Evolutionary conservation across 2,113 vertebrate species (phyloP).

Genomic region (Typhlomys cinereus): DNA sequence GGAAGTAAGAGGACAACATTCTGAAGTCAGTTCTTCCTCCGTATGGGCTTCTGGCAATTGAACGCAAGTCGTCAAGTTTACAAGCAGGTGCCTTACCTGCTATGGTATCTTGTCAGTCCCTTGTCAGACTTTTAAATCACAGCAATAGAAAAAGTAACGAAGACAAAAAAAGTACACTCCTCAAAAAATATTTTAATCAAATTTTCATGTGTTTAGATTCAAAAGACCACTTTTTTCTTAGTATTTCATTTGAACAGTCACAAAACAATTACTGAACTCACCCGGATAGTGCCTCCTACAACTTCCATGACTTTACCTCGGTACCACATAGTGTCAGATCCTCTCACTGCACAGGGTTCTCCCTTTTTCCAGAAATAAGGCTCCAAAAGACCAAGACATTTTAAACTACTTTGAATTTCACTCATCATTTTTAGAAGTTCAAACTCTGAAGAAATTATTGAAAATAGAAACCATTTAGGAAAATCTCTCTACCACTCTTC

Average conservation of each 20-base stretch:
- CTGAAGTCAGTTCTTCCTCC: too few relatives aligned
- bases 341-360: conserved; percentile 92
- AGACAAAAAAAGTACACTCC: neutral
- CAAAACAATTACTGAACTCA: conserved; percentile 65
- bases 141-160: too few relatives aligned
- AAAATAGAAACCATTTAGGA: conserved; percentile 61
- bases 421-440: conserved; percentile 85
- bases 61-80: too few relatives aligned
- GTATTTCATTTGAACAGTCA: neutral
- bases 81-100: too few relatives aligned
- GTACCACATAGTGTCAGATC: conserved; percentile 93
- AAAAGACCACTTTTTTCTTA: neutral
- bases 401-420: conserved; percentile 90
- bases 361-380: conserved; percentile 92
- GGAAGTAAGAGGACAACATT: too few relatives aligned
- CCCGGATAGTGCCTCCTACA: conserved; percentile 86
- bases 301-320: conserved; percentile 90
- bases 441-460: conserved; percentile 81
- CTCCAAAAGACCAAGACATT: conserved; percentile 88
- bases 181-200: conserved; percentile 27
- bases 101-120: too few relatives aligned
- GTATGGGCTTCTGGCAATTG: too few relatives aligned
- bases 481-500: conserved; percentile 40
- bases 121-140: too few relatives aligned
- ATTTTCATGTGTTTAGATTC: conserved; percentile 2